phyloP scores from a whole-genome alignment of 2,888 invertebrate species.

The Diaphora mendica region DNA sequence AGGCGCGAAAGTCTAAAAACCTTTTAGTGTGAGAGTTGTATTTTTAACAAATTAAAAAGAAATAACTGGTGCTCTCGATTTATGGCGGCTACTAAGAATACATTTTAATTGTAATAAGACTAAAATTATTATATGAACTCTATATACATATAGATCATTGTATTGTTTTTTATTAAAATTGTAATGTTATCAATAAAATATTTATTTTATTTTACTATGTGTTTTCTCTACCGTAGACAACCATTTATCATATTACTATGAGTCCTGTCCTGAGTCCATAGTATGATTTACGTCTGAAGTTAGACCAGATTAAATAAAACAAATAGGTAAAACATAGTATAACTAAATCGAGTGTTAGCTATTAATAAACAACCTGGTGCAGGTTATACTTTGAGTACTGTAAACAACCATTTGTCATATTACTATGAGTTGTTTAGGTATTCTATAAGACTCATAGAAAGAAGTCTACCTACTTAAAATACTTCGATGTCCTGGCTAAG shows the following conservation, averaged over 20 bases:
- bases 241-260: not conserved
- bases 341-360: too few relatives aligned
- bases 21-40: not conserved
- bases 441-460: too few relatives aligned
- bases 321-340: too few relatives aligned
- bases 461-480: too few relatives aligned
- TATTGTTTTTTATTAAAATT: conserved; percentile 31
- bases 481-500: too few relatives aligned
- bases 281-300: not conserved
- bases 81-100: not conserved
- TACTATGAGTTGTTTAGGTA: not conserved
- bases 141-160: conserved; percentile 19
- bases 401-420: not conserved
- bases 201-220: conserved; percentile 41
- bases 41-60: not conserved
- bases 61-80: not conserved
- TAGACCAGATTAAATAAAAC: too few relatives aligned
- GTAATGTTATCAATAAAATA: conserved; percentile 44
- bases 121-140: conserved; percentile 13
- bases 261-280: too few relatives aligned
- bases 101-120: conserved; percentile 13
- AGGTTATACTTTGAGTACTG: conserved; percentile 4
- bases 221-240: conserved; percentile 6
- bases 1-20: not conserved
- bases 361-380: too few relatives aligned